These are phyloP conservation scores for Drosophila fulvimacula DNA, from an alignment of 2,888 invertebrate species.

Conservation along the genomic window DNA sequence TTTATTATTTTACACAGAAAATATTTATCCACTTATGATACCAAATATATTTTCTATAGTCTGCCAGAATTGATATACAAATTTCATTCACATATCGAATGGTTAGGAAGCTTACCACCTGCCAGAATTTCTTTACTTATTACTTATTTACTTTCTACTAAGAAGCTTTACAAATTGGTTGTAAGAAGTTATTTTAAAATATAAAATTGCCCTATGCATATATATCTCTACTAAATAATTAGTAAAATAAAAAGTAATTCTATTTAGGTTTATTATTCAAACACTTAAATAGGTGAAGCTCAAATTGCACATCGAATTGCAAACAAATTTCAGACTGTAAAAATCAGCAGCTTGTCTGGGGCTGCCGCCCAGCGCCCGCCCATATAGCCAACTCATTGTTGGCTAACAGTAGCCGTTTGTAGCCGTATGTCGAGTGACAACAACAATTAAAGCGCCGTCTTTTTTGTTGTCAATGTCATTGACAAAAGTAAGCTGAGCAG, in stretches of 20 bases:
- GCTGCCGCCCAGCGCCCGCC: neutral
- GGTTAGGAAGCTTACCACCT: too few relatives aligned
- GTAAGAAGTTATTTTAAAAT: neutral
- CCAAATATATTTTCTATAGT: too few relatives aligned
- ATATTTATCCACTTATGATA: too few relatives aligned
- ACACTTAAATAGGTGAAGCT: neutral
- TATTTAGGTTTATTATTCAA: neutral
- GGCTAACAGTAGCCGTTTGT: conserved; percentile 41
- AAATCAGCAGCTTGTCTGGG: neutral
- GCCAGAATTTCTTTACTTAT: too few relatives aligned
- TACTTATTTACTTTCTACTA: too few relatives aligned
- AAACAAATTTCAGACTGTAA: neutral
- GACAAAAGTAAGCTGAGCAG: conserved; percentile 25
- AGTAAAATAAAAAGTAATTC: neutral
- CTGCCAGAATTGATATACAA: too few relatives aligned
- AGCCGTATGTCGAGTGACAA: conserved; percentile 31
- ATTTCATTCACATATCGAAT: too few relatives aligned
- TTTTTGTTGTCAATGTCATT: conserved; percentile 62
- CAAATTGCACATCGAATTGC: too few relatives aligned
- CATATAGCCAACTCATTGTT: conserved; percentile 36
- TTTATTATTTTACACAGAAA: too few relatives aligned
- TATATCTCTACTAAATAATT: neutral
- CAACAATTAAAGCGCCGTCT: conserved; percentile 39
- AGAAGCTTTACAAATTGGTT: too few relatives aligned
- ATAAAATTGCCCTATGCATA: neutral